Percentiles rank a stretch among this genome's conserved stretches.
These are phyloP conservation scores for Ptychadena robeensis DNA, from an alignment of 2,797 vertebrate genomes.

Conservation along the genomic window DNA sequence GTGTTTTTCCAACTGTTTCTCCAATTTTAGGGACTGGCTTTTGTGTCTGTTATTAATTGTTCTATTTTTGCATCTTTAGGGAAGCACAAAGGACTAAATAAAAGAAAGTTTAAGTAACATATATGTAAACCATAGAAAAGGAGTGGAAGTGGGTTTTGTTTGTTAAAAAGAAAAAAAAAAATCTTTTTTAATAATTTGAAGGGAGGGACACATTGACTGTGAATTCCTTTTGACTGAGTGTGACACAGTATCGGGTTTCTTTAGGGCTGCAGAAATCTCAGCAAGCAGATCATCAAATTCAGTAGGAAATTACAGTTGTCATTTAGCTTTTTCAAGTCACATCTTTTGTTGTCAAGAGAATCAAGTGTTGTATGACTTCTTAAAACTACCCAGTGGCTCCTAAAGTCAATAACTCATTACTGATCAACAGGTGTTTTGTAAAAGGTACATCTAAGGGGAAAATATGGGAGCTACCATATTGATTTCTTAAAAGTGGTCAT, in stretches of 20 bases:
- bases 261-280: neutral
- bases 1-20: conserved; percentile 52
- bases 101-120: too few species aligned
- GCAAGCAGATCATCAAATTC: neutral
- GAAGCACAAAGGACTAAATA: too few species aligned
- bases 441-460: neutral
- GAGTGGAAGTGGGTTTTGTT: too few species aligned
- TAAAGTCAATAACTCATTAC: too few species aligned
- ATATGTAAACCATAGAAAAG: too few species aligned
- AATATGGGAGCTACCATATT: neutral
- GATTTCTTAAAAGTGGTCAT: neutral
- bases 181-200: too few species aligned
- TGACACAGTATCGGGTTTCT: neutral
- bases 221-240: neutral
- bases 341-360: neutral
- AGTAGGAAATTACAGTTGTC: neutral
- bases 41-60: conserved; percentile 33
- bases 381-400: too few species aligned
- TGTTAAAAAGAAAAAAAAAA: too few species aligned
- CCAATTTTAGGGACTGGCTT: conserved; percentile 28
- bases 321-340: neutral
- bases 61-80: conserved; percentile 4
- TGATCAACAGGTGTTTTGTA: neutral
- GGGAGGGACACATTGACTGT: neutral
- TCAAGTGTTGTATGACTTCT: neutral